Base-by-base conservation (phyloP, 2,888 invertebrate species). In the Atherix ibis region DNA sequence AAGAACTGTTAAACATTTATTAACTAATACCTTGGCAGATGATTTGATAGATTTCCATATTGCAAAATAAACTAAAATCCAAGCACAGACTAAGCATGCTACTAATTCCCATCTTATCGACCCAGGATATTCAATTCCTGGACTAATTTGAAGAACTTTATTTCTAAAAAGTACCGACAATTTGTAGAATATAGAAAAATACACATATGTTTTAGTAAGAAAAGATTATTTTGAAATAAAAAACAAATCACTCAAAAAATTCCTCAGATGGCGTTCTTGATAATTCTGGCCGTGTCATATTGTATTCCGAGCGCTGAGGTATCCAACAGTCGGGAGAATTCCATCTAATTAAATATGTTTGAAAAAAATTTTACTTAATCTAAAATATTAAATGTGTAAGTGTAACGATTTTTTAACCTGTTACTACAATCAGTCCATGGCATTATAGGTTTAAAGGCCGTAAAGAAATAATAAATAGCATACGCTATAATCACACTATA, bases 21-120 rank as follows among this genome's bases (percentile, higher is more conserved):
- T 18, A 4, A 24, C 9, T 15, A 12, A 13, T 44, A 53, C 76
- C 67, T 79, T 79, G 22, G 84, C 85, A 32, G 89, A 89, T n/a
- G 89, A 87, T 56, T 85, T 84, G 39, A 92, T 85, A 43, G 91
- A 91, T 64, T 92, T 94, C 87, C 91, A 94, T 32, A 94, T 76
- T 44, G 91, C 88, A 62, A 94, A 88, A 64, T 94, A 95, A 35
- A 94, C 88, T 48, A 94, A 65, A 42, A 91, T 70, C 94, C 94
- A 95, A 43, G 91, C 88, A 49, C 84, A 76, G 34, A 92, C 70
- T 36, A 94, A 68, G 52, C 91, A 88, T 31, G 87, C 79, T 18
- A 87, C 79, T 40, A 94, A 63, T 53, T 92, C 88, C 85, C 88
- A 88, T 48, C 88, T 70, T 54, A 92, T 65, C 43, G 65, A 67